Evolutionary conservation across 2,888 invertebrate genomes (phyloP), one percentile per base, ranked within the genome.

Genomic region (Dynastes tityus): DNA sequence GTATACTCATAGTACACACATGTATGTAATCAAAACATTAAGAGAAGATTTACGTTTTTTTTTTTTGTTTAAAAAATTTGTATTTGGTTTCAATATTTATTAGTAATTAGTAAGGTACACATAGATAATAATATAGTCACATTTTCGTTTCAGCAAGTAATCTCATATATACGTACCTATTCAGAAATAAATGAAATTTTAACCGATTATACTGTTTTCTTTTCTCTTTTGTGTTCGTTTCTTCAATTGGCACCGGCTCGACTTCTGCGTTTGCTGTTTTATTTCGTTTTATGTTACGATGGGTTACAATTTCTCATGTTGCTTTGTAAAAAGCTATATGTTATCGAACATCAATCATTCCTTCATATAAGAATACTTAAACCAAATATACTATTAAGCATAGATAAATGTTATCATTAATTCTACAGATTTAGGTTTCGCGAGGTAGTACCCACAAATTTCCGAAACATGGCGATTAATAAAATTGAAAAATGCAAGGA

Each of bases 141-240:
- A 51, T 53, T 68, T 68, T 51, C 22, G 11, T 68, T 68, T 63
- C 63, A 63, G 29, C 13, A 29, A 68, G 68, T 68, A 68, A 68
- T 49, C 68, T 51, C 68, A 67, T 45, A 67, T 16, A 11, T 32
- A 64, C 37, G 51, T 29, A 68, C 22, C 13, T 65, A 65, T 68
- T 51, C 11, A 68, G 9, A 45, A 68, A 68, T 51, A 51, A 68
- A 68, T 51, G 16, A 49, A 68, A 49, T 68, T 27, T 68, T 51
- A 68, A 68, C 13, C 29, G 4, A 13, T 32, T 29, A 63, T 22
- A 68, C 49, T 49, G 68, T 51, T 68, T 68, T 68, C 27, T 51
- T 68, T 51, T 68, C 9, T 16, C 45, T 8, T 45, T 37, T 65
- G 16, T 53, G 5, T 16, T 9, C 5, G 16, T 49, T n/a, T 49